Evolutionary conservation across 1,140 invertebrate genomes (phyloP).

Genomic region (Neomicropteryx cornuta): DNA sequence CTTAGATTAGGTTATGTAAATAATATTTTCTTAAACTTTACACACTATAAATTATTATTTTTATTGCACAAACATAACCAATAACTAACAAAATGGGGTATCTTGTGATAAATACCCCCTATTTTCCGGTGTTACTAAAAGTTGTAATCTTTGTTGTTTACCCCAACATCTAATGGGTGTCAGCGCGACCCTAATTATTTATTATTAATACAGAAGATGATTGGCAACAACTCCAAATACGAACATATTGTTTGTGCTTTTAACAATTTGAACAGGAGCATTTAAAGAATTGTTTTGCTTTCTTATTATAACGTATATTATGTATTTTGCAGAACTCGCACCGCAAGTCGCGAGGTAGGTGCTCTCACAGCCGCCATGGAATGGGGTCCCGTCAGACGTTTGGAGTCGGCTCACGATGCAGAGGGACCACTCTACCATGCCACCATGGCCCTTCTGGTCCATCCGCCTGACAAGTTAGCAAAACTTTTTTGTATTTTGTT

Average conservation of each 20-base stretch:
- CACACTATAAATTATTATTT: too few relatives aligned
- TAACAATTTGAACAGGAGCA: not conserved
- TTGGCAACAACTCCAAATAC: too few relatives aligned
- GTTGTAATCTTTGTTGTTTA: not conserved
- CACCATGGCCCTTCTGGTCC: slow-evolving; percentile 67
- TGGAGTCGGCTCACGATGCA: slow-evolving; percentile 78
- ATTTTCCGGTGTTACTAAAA: not conserved
- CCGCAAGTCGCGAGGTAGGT: slow-evolving; percentile 36
- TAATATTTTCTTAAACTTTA: too few relatives aligned
- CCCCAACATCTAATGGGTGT: not conserved
- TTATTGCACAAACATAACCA: too few relatives aligned
- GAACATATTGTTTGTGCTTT: too few relatives aligned
- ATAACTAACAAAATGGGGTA: too few relatives aligned
- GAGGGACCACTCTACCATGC: slow-evolving; percentile 84
- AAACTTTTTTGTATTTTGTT: slow-evolving; percentile 2
- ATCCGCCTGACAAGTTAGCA: slow-evolving; percentile 49
- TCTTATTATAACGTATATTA: slow-evolving; percentile 9
- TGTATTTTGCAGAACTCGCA: slow-evolving; percentile 53
- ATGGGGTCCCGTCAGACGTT: slow-evolving; percentile 39
- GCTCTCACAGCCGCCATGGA: slow-evolving; percentile 27
- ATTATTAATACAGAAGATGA: slow-evolving; percentile 7
- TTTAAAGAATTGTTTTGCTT: too few relatives aligned
- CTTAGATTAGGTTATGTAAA: too few relatives aligned
- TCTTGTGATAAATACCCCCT: too few relatives aligned
- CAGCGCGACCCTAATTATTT: not conserved